These are phyloP conservation scores for Psilopogon haemacephalus DNA, from an alignment of 2,113 vertebrate genomes.

Conservation along the genomic window DNA sequence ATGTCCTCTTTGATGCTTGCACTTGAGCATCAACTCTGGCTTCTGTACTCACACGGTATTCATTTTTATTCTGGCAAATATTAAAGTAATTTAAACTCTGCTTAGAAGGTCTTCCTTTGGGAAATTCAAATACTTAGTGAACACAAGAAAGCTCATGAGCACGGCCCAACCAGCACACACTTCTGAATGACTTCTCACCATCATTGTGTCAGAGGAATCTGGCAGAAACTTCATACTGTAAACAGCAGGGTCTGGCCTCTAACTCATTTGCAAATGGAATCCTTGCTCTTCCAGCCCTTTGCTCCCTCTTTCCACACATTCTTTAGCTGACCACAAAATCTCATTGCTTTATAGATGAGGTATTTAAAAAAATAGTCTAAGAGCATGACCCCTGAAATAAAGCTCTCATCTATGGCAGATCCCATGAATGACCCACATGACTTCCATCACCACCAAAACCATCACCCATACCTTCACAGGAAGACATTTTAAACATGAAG, in stretches of 20 bases:
- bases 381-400: neutral
- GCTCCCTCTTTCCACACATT: neutral
- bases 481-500: neutral
- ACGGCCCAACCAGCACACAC: neutral
- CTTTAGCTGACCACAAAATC: neutral
- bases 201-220: neutral
- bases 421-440: rapidly evolving
- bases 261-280: neutral
- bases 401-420: neutral
- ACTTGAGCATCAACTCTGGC: neutral
- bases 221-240: neutral
- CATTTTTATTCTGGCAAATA: neutral
- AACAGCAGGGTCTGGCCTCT: neutral
- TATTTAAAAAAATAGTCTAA: neutral
- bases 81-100: neutral
- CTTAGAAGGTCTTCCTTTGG: neutral
- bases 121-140: neutral
- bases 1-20: neutral
- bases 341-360: neutral
- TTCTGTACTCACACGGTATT: neutral
- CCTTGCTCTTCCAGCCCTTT: neutral
- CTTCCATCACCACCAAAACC: neutral
- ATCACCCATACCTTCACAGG: neutral
- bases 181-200: neutral
- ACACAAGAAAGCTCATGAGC: neutral